Base-by-base conservation (phyloP, 1,140 invertebrate genomes). In the Globodera ellingtonae region DNA sequence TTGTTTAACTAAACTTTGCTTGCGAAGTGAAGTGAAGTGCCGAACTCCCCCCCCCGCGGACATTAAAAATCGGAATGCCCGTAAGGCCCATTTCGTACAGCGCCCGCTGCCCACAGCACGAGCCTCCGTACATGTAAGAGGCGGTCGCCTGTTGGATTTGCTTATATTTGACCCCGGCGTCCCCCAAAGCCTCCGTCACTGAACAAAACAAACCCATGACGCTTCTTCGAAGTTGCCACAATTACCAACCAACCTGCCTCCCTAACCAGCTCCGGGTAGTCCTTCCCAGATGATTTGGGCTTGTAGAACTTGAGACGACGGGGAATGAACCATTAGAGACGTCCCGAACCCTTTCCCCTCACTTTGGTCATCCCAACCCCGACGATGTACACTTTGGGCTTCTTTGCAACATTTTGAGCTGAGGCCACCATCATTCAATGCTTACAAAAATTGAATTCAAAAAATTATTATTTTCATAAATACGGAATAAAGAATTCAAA, bases 61-160 rank as follows among this genome's bases (percentile, higher is more conserved):
- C 96, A 92, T 99, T 99, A 90, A 94, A 96, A 80, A 99, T 93
- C 10, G 97, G 97, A 85, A 98, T 97, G 35, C 96, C 97, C 67
- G 93, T 98, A 92, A 98, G 93, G 62, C 97, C 97, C 62, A 98
- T 91, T 89, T 95, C 93, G 90, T 99, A 99, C 2, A 99, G 86
- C 0, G 95, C 94, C 84, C 96, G 91, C 91, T 99, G 97, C 4
- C 97, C 97, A 91, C 93, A 94, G 15, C 96, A 96, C 4, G 97
- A 98, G 89, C 98, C 97, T 8, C 95, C 97, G 89, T 95, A 97
- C 15, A 98, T 95, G 90, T 97, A 99, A 18, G 96, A 96, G 81
- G 94, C 95, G 83, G 93, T 93, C 6, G 95, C 96, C 90, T 97
- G 94, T 89, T 97, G 92, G 1, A 99, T 91, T 79, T 93, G 91